Conservation (phyloP, 1,140 invertebrate species). For the Drosophila obscura region DNA sequence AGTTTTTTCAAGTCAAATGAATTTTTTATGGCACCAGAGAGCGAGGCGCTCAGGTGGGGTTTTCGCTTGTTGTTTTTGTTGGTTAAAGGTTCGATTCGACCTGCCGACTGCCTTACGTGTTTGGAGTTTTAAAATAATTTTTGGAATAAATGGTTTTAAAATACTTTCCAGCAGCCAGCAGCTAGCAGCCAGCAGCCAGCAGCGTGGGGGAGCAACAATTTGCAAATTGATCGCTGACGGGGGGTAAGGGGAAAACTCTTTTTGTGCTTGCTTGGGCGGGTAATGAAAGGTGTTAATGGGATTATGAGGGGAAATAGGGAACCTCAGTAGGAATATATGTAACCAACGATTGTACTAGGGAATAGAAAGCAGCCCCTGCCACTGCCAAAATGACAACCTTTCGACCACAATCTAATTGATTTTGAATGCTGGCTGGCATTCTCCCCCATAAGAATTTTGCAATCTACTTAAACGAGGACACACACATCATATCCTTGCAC, state of each 20-base stretch:
- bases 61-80: conserved; percentile 23
- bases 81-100: conserved; percentile 6
- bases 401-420: neutral
- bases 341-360: too few relatives aligned
- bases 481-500: too few relatives aligned
- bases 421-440: conserved; percentile 1
- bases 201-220: conserved; percentile 44
- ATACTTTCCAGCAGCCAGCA: conserved; percentile 50
- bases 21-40: conserved; percentile 73
- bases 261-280: conserved; percentile 14
- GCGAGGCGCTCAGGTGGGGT: conserved; percentile 31
- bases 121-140: conserved; percentile 30
- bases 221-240: conserved; percentile 54
- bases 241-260: neutral
- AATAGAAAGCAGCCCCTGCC: neutral
- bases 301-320: conserved; percentile 24
- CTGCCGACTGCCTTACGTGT: conserved; percentile 42
- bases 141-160: conserved; percentile 72
- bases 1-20: conserved; percentile 74
- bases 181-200: conserved; percentile 20
- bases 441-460: neutral
- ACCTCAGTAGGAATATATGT: neutral
- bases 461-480: conserved; percentile 5
- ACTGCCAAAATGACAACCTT: neutral
- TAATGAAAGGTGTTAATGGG: conserved; percentile 52